Evolutionary conservation across 1,140 invertebrate species (phyloP).

Genomic region (Luehdorfia chinensis): DNA sequence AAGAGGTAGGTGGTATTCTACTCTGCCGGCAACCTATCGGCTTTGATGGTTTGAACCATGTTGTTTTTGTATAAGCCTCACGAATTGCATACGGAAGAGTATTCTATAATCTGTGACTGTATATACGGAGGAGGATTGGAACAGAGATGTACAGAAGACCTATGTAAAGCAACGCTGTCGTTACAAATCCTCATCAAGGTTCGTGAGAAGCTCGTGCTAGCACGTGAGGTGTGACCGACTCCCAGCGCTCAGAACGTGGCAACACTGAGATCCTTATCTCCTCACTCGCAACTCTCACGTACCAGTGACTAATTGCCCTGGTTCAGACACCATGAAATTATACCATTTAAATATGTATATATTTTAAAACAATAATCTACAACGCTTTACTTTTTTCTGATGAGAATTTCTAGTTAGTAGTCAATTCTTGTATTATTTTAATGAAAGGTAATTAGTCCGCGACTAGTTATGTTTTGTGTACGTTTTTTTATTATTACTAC

Average conservation of each 20-base stretch:
- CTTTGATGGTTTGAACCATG: too few relatives aligned
- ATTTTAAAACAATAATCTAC: slow-evolving; percentile 47
- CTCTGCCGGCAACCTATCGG: too few relatives aligned
- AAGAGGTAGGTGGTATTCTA: too few relatives aligned
- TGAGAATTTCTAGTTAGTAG: slow-evolving; percentile 5
- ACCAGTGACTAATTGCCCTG: slow-evolving; percentile 55
- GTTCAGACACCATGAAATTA: slow-evolving; percentile 58
- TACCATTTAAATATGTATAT: slow-evolving; percentile 49
- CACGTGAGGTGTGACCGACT: slow-evolving; percentile 35
- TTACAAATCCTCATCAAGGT: slow-evolving; percentile 6
- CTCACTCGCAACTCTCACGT: slow-evolving; percentile 50
- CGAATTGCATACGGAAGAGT: too few relatives aligned
- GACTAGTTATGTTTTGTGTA: too few relatives aligned
- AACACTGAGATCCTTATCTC: slow-evolving; percentile 36
- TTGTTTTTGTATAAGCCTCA: too few relatives aligned
- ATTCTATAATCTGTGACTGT: too few relatives aligned
- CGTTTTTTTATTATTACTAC: too few relatives aligned
- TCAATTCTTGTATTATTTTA: slow-evolving; percentile 7
- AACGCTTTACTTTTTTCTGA: slow-evolving; percentile 5
- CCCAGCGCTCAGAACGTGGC: slow-evolving; percentile 23
- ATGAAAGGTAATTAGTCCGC: too few relatives aligned
- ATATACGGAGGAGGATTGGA: too few relatives aligned
- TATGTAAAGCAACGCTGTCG: neutral
- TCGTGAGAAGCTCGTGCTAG: slow-evolving; percentile 17
- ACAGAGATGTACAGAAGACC: neutral